A percentile compares a stretch with the other conserved stretches of the same genome.
Conservation (phyloP, 1,140 invertebrate genomes). For the Papilio machaon region DNA sequence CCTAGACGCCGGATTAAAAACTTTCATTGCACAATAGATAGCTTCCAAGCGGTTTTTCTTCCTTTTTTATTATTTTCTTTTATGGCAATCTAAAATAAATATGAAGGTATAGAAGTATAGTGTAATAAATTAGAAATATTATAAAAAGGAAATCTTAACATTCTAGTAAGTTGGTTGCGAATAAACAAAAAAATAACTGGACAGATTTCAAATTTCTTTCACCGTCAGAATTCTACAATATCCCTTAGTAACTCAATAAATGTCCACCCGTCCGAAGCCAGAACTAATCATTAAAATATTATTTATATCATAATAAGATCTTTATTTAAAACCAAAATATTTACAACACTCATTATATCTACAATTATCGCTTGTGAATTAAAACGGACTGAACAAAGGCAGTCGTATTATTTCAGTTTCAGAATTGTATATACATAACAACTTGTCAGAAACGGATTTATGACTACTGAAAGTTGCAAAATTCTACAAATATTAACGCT, state of each 20-base stretch:
- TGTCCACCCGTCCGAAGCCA: too few relatives aligned
- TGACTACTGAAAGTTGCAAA: constrained; percentile 11
- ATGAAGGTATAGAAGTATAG: constrained; percentile 9
- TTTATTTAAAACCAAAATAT: background rate
- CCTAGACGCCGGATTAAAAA: constrained; percentile 71
- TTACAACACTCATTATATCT: background rate
- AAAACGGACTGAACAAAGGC: constrained; percentile 19
- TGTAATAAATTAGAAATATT: constrained; percentile 1
- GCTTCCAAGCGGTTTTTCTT: constrained; percentile 20
- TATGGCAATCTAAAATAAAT: background rate
- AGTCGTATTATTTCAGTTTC: constrained; percentile 40
- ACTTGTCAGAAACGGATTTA: constrained; percentile 43
- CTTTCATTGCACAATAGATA: constrained; percentile 46
- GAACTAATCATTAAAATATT: too few relatives aligned
- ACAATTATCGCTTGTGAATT: constrained; percentile 31
- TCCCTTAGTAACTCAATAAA: too few relatives aligned
- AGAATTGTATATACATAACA: constrained; percentile 36
- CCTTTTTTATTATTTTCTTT: background rate
- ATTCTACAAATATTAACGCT: constrained; percentile 22
- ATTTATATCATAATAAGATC: too few relatives aligned
- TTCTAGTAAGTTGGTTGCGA: too few relatives aligned
- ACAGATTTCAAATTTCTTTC: too few relatives aligned
- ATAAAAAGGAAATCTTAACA: background rate
- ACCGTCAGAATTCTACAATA: too few relatives aligned
- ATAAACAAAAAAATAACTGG: too few relatives aligned